Evolutionary conservation across 2,797 vertebrate species (phyloP), one percentile per base, ranked within the genome.

Genomic region (Pterois miles): DNA sequence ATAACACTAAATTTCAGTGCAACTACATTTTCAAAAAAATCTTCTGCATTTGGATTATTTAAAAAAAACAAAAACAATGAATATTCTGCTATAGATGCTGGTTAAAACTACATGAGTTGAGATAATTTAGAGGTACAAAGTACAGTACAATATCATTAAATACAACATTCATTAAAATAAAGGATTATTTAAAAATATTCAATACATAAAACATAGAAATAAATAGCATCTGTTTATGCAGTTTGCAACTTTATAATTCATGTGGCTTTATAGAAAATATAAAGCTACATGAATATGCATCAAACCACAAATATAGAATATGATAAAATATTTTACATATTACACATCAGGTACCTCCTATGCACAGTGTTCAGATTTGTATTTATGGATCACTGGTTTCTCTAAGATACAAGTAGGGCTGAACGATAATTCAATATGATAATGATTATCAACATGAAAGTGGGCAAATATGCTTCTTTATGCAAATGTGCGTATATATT

Each of bases 301-400:
- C 0, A 16, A 76, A 48, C 20, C 20, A 38, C 31, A 22, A 38
- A 59, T 34, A 33, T n/a, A 38, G 1, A 10, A 18, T 48, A 29
- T 20, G 20, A 18, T 59, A 0, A 20, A 43, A 25, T 0, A 1
- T n/a, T 0, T 14, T 57, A 20, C 48, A 13, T 48, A 36, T 33
- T 33, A 25, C 33, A 6, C n/a, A 12, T 25, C 5, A 53, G 25
- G 1, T 52, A 8, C 13, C 1, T 50, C 16, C 20, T 14, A 46
- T 63, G 33, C 14, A 53, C 8, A 18, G 27, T 33, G n/a, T 13
- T 13, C 2, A 52, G 3, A 50, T 40, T 48, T 66, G 5, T 5
- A 46, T 25, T 18, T 65, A n/a, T 48, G 29, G n/a, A 22, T 67
- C 4, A 6, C 25, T 22, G 22, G 8, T 22, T 59, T 25, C 25